Evolutionary conservation across 2,113 vertebrate species (phyloP).

Genomic region (Oreochromis aureus): DNA sequence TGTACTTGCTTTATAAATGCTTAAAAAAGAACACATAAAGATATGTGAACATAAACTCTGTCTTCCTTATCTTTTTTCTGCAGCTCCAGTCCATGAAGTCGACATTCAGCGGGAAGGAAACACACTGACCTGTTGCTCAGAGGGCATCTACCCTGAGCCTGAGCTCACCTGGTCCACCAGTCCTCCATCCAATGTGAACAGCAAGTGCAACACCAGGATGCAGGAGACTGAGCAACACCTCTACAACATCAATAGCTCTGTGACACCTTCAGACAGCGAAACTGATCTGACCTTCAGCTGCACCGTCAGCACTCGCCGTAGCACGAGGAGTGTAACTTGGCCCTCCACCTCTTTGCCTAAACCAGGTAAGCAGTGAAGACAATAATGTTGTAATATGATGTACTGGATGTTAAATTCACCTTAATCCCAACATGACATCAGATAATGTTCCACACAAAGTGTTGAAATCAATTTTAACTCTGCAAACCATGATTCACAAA

Average conservation of each 20-base stretch:
- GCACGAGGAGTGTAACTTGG: background rate
- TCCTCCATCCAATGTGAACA: background rate
- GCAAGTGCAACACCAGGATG: background rate
- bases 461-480: fast-evolving
- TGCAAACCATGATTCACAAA: background rate
- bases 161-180: background rate
- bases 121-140: background rate
- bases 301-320: background rate
- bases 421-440: background rate
- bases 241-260: background rate
- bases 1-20: fast-evolving
- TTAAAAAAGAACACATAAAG: background rate
- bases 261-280: background rate
- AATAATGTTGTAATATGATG: background rate
- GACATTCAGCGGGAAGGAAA: background rate
- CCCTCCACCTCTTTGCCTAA: fast-evolving
- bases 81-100: background rate
- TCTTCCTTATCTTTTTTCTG: fast-evolving
- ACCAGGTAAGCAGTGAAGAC: fast-evolving
- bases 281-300: constrained; percentile 22
- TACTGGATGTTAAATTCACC: fast-evolving
- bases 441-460: fast-evolving
- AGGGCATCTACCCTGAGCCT: background rate
- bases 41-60: background rate
- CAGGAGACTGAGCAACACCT: background rate